Evolutionary conservation across 2,888 invertebrate species (phyloP), one percentile per base, ranked within the genome.

Genomic region (Tinea pellionella): DNA sequence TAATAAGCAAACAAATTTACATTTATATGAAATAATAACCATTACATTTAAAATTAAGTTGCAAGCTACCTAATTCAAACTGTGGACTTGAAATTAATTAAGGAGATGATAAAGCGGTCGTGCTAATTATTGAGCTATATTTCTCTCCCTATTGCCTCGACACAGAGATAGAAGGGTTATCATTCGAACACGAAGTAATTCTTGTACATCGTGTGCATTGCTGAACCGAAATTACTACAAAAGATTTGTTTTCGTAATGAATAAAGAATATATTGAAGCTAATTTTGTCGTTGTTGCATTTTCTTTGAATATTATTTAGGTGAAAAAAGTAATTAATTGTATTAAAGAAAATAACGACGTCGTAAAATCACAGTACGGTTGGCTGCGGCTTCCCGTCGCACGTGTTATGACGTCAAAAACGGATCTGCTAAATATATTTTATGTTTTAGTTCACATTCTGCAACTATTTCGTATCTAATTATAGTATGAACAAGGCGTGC

Each of bases 381-480:
- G 15, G 13, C 15, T 47, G 47, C 47, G 47, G 47, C 16, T 47
- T 6, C 37, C 4, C 47, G 47, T 16, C 15, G 47, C 47, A 47
- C 15, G 64, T 63, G 53, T 59, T 61, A 61, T 74, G 74, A 74
- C 77, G 74, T 70, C 74, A 74, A 1, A 9, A 47, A 73, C 72
- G 74, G 72, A 77, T 74, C 74, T 70, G 72, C 75, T 79, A 75
- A 77, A 78, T 74, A 75, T 77, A 77, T 74, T 69, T 70, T 71
- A 74, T 68, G 71, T 64, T 67, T 47, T 47, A 47, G 3, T 47
- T 47, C 47, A 47, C 47, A 16, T 47, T 47, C 47, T 13, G 47
- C 47, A 47, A 47, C 47, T 47, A 47, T 24, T 24, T 24, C 24
- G n/a, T 15, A 9, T 47, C 47, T 47, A 47, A 47, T 15, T 47